Evolutionary conservation across 2,888 invertebrate species (phyloP).

Genomic region (Apamea crenata): DNA sequence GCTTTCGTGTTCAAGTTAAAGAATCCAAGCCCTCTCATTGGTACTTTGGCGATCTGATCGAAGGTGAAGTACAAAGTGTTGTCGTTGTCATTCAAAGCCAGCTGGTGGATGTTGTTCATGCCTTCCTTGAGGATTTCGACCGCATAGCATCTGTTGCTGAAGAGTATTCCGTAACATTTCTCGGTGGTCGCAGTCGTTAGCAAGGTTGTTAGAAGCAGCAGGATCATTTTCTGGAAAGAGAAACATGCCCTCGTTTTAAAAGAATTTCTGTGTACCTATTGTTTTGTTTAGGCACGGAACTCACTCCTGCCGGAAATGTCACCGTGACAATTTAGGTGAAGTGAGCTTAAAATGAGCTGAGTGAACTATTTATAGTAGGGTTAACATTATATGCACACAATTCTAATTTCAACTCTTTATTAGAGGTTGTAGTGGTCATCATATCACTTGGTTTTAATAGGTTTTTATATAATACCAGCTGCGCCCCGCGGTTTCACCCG

Average conservation of each 20-base stretch:
- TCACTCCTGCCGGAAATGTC: neutral
- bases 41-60: conserved; percentile 75
- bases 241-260: conserved; percentile 1
- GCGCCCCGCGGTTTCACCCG: too few species aligned
- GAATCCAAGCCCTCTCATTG: conserved; percentile 76
- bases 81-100: conserved; percentile 79
- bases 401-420: too few species aligned
- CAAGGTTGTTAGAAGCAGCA: conserved; percentile 64
- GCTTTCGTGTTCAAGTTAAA: conserved; percentile 74
- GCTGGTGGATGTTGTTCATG: conserved; percentile 78
- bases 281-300: neutral
- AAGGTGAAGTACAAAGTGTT: conserved; percentile 83
- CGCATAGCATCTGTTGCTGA: conserved; percentile 80
- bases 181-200: conserved; percentile 69
- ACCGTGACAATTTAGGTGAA: neutral
- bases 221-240: conserved; percentile 67
- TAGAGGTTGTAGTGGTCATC: too few species aligned
- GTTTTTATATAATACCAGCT: too few species aligned
- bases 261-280: neutral
- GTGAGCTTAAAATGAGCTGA: neutral
- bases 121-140: conserved; percentile 83
- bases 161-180: conserved; percentile 78
- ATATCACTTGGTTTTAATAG: too few species aligned
- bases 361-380: too few species aligned
- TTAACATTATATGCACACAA: too few species aligned